These are phyloP conservation scores for Platyrinchus mystaceus DNA, from an alignment of 2,797 vertebrate genomes.

Conservation along the genomic window DNA sequence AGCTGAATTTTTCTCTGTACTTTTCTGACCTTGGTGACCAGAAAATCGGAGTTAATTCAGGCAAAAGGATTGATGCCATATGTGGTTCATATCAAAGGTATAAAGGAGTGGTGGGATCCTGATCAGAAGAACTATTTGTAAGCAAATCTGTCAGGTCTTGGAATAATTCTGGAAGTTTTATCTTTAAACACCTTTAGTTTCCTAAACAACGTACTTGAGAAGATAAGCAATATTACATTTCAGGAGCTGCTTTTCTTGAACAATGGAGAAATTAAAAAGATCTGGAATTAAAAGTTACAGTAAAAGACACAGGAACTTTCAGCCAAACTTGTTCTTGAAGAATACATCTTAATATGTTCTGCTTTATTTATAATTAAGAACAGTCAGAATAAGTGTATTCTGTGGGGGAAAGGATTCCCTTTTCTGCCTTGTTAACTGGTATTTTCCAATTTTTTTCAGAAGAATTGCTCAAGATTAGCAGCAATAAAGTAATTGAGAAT, in stretches of 20 bases:
- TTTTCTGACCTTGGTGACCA: constrained; percentile 62
- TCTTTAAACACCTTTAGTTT: constrained; percentile 41
- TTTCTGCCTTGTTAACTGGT: not conserved
- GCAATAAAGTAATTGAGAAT: not conserved
- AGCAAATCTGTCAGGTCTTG: constrained; percentile 62
- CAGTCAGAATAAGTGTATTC: not conserved
- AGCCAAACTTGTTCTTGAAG: not conserved
- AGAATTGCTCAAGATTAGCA: not conserved
- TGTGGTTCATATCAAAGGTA: constrained; percentile 54
- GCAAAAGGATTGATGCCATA: constrained; percentile 65
- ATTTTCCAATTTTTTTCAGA: not conserved
- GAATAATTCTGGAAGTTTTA: constrained; percentile 47
- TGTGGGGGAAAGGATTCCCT: too few species aligned
- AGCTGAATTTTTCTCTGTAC: constrained; percentile 64
- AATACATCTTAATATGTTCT: not conserved
- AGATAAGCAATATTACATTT: not conserved
- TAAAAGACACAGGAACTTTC: not conserved
- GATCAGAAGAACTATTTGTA: constrained; percentile 43
- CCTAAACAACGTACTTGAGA: constrained; percentile 40
- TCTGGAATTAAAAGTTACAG: not conserved
- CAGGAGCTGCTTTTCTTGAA: not conserved
- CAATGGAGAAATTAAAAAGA: not conserved
- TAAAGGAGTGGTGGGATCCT: not conserved
- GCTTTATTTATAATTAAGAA: not conserved
- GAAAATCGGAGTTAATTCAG: constrained; percentile 71